Conservation (phyloP, 2,797 vertebrate genomes). For the Acanthiza pusilla region DNA sequence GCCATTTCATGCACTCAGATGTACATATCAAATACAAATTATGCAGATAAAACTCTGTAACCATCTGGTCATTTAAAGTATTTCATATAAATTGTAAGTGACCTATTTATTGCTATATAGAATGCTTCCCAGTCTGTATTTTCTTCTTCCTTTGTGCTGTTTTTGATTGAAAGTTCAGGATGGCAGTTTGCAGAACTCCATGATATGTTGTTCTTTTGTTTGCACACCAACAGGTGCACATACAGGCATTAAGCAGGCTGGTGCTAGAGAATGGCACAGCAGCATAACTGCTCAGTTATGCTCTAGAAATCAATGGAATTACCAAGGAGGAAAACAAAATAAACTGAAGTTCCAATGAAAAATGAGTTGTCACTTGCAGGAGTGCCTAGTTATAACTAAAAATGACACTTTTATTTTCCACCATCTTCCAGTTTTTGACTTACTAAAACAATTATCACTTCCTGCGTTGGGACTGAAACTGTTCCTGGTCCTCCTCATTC, state of each 20-base stretch:
- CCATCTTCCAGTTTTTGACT: slow-evolving; percentile 13
- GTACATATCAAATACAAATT: slow-evolving; percentile 26
- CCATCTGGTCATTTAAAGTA: slow-evolving; percentile 28
- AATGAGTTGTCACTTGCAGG: not conserved
- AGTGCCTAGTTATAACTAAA: slow-evolving; percentile 4
- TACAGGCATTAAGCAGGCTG: slow-evolving; percentile 41
- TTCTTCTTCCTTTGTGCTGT: not conserved
- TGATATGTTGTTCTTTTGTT: not conserved
- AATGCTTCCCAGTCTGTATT: not conserved
- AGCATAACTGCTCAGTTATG: slow-evolving; percentile 36
- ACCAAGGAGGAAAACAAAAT: slow-evolving; percentile 8
- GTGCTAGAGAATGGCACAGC: slow-evolving; percentile 26
- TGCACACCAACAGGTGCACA: slow-evolving; percentile 24
- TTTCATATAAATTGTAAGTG: not conserved
- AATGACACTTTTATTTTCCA: not conserved
- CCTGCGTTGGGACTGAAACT: not conserved
- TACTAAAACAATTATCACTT: slow-evolving; percentile 37
- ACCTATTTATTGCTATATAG: not conserved
- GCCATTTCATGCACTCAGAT: slow-evolving; percentile 9
- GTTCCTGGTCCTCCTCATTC: not conserved
- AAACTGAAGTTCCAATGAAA: not conserved
- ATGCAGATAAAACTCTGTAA: slow-evolving; percentile 21
- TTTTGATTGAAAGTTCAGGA: slow-evolving; percentile 18
- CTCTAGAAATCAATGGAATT: slow-evolving; percentile 37
- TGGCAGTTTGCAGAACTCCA: not conserved